A percentile compares a stretch with the other conserved stretches of the same genome.
Conservation (phyloP, 1,140 invertebrate species). For the Caenorhabditis briggsae region DNA sequence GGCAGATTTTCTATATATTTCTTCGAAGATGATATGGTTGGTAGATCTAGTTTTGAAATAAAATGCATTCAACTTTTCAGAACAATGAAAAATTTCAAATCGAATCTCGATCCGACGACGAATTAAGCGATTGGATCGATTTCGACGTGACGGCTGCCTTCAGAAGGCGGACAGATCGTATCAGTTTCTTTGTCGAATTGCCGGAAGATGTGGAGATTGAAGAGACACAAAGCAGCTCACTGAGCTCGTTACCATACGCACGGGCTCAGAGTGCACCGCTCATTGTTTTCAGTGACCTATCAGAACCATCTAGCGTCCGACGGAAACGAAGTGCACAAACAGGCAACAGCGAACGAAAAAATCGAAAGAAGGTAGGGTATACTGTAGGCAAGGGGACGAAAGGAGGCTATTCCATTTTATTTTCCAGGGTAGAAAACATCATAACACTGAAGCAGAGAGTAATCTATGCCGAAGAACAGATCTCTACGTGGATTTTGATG, state of each 20-base stretch:
- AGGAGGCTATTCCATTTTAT: constrained; percentile 36
- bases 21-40: constrained; percentile 33
- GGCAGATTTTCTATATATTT: constrained; percentile 58
- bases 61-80: neutral
- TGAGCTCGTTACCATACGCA: constrained; percentile 49
- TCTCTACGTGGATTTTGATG: constrained; percentile 94
- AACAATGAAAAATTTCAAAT: constrained; percentile 49
- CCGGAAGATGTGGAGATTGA: constrained; percentile 48
- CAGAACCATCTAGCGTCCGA: constrained; percentile 48
- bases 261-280: constrained; percentile 59
- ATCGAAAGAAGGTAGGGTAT: constrained; percentile 30
- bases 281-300: constrained; percentile 55
- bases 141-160: constrained; percentile 60
- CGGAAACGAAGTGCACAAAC: constrained; percentile 63
- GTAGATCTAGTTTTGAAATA: neutral
- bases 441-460: constrained; percentile 60
- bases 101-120: constrained; percentile 30
- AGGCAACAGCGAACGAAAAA: constrained; percentile 46
- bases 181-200: constrained; percentile 59
- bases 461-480: constrained; percentile 85
- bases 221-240: constrained; percentile 33
- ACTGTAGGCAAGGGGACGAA: too few species aligned
- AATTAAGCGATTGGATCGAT: constrained; percentile 58
- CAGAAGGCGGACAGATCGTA: constrained; percentile 5
- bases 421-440: constrained; percentile 60